Percentiles rank a stretch among this genome's conserved stretches.
These are phyloP conservation scores for Acridotheres tristis DNA, from an alignment of 2,797 vertebrate species.

Conservation along the genomic window DNA sequence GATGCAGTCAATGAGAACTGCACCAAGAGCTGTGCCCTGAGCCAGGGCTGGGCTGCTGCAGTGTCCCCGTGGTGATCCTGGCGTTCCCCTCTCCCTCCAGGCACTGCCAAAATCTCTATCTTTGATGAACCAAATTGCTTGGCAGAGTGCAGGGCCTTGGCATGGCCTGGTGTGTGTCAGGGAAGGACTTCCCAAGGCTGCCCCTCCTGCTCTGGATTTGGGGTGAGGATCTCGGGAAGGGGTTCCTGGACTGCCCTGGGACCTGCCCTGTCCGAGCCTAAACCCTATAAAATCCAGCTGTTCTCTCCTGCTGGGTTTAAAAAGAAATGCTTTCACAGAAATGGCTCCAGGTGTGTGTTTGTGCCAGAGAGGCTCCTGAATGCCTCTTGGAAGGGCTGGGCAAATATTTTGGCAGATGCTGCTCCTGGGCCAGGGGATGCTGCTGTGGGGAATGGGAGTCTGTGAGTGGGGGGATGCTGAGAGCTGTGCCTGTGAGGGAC, in stretches of 20 bases:
- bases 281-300: constrained; percentile 30
- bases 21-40: not conserved
- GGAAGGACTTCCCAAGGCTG: not conserved
- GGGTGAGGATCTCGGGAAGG: not conserved
- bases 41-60: not conserved
- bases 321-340: not conserved
- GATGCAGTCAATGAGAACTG: not conserved
- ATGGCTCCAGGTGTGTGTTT: not conserved
- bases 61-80: not conserved
- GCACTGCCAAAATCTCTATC: not conserved
- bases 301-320: not conserved
- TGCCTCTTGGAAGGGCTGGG: not conserved
- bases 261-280: not conserved
- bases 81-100: not conserved
- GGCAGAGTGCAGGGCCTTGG: not conserved
- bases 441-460: not conserved
- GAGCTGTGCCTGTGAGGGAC: not conserved
- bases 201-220: not conserved
- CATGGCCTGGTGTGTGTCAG: not conserved
- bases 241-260: not conserved
- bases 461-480: not conserved
- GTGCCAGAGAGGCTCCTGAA: not conserved
- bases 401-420: constrained; percentile 20
- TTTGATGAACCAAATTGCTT: not conserved
- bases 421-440: not conserved